Evolutionary conservation across 1,140 invertebrate species (phyloP).

Genomic region (Zaprionus africanus): DNA sequence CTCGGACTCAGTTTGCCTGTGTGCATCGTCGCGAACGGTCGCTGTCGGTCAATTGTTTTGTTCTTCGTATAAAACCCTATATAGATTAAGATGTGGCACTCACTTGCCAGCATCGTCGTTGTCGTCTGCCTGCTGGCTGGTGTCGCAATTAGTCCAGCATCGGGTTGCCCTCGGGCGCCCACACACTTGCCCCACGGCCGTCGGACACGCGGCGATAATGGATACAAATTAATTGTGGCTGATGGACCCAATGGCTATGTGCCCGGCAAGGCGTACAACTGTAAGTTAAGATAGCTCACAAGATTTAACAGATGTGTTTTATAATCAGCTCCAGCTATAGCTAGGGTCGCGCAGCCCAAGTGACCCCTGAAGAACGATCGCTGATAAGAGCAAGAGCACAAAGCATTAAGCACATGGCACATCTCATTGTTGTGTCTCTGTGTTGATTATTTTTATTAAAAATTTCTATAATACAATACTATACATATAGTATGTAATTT

Average conservation of each 20-base stretch:
- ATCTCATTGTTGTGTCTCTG: background rate
- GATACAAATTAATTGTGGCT: conserved; percentile 90
- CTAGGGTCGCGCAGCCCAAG: conserved; percentile 36
- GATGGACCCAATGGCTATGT: conserved; percentile 91
- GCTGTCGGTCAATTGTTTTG: conserved; percentile 18
- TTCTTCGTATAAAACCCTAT: conserved; percentile 30
- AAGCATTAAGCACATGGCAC: background rate
- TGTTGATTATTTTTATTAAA: background rate
- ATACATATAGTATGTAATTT: background rate
- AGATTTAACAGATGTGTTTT: conserved; percentile 31
- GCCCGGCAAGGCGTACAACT: conserved; percentile 91
- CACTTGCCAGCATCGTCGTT: conserved; percentile 48
- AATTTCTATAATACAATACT: background rate
- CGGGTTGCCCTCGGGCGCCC: conserved; percentile 77
- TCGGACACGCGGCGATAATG: conserved; percentile 90
- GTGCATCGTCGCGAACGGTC: conserved; percentile 51
- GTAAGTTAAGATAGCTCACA: conserved; percentile 85
- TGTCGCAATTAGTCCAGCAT: conserved; percentile 63
- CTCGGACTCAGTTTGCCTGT: conserved; percentile 51
- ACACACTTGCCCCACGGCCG: conserved; percentile 78
- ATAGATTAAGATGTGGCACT: conserved; percentile 63
- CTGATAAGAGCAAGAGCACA: conserved; percentile 12
- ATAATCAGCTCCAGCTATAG: conserved; percentile 44
- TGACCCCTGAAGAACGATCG: conserved; percentile 21
- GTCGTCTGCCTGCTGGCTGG: conserved; percentile 51